Base-by-base conservation (phyloP, 2,888 invertebrate genomes). In the Archips crataeganus region DNA sequence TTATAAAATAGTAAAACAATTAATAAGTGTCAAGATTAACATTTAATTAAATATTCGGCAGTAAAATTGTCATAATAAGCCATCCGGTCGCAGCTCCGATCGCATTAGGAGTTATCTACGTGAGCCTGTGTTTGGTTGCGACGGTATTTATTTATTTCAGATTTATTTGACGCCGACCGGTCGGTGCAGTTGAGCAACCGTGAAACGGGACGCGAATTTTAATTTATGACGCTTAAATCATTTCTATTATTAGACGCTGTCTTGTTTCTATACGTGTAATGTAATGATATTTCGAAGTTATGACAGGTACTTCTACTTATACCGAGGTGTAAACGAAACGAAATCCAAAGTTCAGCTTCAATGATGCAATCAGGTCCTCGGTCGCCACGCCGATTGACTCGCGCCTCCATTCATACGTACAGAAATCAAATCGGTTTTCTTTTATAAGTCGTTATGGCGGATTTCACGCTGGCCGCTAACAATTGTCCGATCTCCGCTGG, bases 1-100 rank as follows among this genome's bases (percentile, higher is more conserved):
- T 86, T 88, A 87, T 87, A 89, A 83, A 88, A 86, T 81, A 84
- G 82, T 81, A 81, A 82, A 82, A 88, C 90, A 90, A 92, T 92
- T 91, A 91, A 91, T 92, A 92, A 86, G 88, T 89, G 92, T 91
- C 92, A 90, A 87, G 83, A 86, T 86, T 85, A 87, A 91, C 88
- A 87, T 90, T 87, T 89, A 90, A 89, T 91, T 90, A 87, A 87
- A 88, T 84, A 82, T 82, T 80, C 76, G 78, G 82, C 84, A 84
- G 87, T 88, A 89, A 87, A 86, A 90, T 87, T 86, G 80, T 86
- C 82, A 77, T 74, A 74, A 74, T 74, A 74, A 74, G 69, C 69
- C 51, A 65, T 74, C 70, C 60, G 74, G 68, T 66, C 74, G 75
- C 61, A 70, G 63, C 64, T 62, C 70, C 62, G 57, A 54, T 67